Base-by-base conservation (phyloP, 2,888 invertebrate genomes). In the Argynnis bischoffii region DNA sequence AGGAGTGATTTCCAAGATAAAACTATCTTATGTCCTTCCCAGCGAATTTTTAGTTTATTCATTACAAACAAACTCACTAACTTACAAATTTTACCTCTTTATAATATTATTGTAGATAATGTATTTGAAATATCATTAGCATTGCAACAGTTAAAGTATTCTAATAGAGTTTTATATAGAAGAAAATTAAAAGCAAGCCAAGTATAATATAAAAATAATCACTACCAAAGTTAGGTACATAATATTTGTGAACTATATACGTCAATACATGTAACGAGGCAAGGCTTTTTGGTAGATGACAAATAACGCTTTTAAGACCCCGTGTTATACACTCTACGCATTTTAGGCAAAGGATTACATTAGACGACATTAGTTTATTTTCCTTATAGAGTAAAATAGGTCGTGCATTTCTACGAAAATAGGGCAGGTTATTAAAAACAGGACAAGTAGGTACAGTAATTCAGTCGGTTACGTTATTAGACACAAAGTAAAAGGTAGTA, bases 261-360 rank as follows among this genome's bases (percentile, higher is more conserved):
- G 72, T 75, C 77, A 74, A 74, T 76, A 72, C 67, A 69, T 59
- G 71, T 78, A 80, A 79, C 75, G 78, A 72, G 74, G 74, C 63
- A 72, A 77, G 66, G 79, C 79, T 81, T 81, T 81, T 82, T 79
- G 74, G 74, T 63, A 67, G 67, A 72, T 77, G 81, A 83, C 79
- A 81, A 81, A 83, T 82, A 78, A 78, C 72, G 77, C 82, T 82
- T 81, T 82, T 79, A 80, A 75, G 76, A 74, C 57, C 59, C 67
- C 72, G 72, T 73, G 71, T 70, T 70, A 73, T 70, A 41, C 55
- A 73, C 72, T 74, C 70, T 70, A 71, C 67, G 73, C 72, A 71
- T 73, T 74, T 71, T 67, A 69, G 67, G 64, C 72, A 69, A 72
- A 46, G 63, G 63, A 66, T 72, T 70, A 72, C 48, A 63, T 67